These are phyloP conservation scores for Clepsis dumicolana DNA, from an alignment of 2,888 invertebrate species.

Conservation along the genomic window DNA sequence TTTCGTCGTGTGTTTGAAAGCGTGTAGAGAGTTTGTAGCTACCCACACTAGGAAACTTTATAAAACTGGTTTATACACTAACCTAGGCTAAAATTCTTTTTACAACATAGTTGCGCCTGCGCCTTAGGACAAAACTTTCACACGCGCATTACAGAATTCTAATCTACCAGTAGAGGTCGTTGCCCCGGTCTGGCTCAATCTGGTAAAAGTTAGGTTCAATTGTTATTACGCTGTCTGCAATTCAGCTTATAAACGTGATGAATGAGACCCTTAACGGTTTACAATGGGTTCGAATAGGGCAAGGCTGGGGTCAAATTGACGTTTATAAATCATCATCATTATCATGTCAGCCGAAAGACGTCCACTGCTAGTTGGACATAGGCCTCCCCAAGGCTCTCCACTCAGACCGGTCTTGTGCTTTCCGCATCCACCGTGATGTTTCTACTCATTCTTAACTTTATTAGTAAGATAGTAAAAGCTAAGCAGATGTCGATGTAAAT, in stretches of 20 bases:
- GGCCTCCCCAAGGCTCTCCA: no score
- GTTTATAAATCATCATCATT: no score
- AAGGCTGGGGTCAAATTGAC: not conserved
- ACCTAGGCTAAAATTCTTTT: not conserved
- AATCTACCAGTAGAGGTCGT: constrained; percentile 17
- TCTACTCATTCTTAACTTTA: no score
- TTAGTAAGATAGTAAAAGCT: no score
- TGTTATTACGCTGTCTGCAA: constrained; percentile 46
- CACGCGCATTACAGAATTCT: constrained; percentile 26
- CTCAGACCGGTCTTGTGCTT: no score
- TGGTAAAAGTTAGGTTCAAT: constrained; percentile 44
- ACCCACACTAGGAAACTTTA: no score
- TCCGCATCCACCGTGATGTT: no score
- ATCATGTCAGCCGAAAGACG: no score
- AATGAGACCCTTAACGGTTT: constrained; percentile 27
- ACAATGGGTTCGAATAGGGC: not conserved
- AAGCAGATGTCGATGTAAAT: no score
- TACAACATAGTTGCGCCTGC: not conserved
- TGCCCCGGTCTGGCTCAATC: constrained; percentile 34
- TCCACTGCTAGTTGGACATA: no score
- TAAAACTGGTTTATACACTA: not conserved
- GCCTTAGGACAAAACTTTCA: constrained; percentile 20
- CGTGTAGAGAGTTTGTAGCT: no score
- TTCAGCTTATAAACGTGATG: constrained; percentile 42
- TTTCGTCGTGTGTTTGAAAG: no score